These are phyloP conservation scores for Esox lucius DNA, from an alignment of 2,797 vertebrate genomes.

Conservation along the genomic window DNA sequence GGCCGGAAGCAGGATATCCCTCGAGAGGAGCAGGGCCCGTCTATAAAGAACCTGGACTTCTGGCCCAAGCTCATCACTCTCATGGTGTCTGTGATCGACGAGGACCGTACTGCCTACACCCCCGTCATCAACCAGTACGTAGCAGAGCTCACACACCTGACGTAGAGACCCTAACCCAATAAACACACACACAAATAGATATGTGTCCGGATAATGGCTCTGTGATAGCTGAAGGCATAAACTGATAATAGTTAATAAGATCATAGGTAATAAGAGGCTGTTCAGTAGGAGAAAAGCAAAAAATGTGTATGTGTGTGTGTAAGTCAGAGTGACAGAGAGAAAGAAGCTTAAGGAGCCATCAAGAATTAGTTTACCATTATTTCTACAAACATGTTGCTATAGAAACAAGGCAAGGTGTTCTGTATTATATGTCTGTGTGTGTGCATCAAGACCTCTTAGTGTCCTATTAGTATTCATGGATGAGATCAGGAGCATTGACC, in stretches of 20 bases:
- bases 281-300: slow-evolving; percentile 19
- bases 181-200: neutral
- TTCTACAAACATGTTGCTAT: slow-evolving; percentile 24
- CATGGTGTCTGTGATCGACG: slow-evolving; percentile 97
- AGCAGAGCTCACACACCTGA: slow-evolving; percentile 1
- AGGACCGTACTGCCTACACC: slow-evolving; percentile 93
- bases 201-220: neutral
- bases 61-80: slow-evolving; percentile 98
- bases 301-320: slow-evolving; percentile 5
- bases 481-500: too few species aligned
- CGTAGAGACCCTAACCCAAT: neutral
- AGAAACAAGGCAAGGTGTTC: slow-evolving; percentile 17
- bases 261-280: too few species aligned
- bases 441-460: too few species aligned
- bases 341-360: neutral
- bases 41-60: slow-evolving; percentile 96
- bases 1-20: slow-evolving; percentile 89
- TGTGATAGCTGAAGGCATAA: neutral
- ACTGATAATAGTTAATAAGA: too few species aligned
- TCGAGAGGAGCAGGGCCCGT: slow-evolving; percentile 95
- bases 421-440: neutral
- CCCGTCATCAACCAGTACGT: slow-evolving; percentile 97
- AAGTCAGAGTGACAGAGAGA: neutral
- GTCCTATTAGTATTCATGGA: too few species aligned
- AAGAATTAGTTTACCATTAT: neutral